A percentile compares a stretch with the other conserved stretches of the same genome.
Conservation (phyloP, 2,797 vertebrate species). For the Thamnophis elegans region DNA sequence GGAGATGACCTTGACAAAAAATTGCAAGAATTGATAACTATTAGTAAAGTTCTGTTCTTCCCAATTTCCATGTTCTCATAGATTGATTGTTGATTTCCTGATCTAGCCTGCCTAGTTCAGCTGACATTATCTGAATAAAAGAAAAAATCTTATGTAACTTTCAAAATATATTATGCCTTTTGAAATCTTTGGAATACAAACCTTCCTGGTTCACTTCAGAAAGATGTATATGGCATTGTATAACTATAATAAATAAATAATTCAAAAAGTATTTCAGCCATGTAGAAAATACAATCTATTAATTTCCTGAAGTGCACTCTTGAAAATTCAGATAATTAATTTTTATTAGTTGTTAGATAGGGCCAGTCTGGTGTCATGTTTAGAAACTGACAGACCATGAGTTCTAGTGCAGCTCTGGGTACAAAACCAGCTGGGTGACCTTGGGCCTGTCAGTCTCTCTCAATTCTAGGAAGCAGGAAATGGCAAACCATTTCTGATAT, state of each 20-base stretch:
- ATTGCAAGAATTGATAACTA: background rate
- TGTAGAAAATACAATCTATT: background rate
- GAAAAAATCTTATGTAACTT: background rate
- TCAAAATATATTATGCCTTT: background rate
- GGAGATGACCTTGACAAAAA: background rate
- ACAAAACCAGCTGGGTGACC: background rate
- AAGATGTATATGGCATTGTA: background rate
- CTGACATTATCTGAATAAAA: background rate
- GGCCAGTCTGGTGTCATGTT: background rate
- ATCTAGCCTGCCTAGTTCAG: background rate
- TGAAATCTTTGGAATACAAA: constrained; percentile 14
- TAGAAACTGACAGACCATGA: background rate
- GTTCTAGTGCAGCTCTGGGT: background rate
- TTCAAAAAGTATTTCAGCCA: background rate
- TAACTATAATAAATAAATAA: background rate
- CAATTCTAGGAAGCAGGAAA: background rate
- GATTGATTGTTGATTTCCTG: background rate
- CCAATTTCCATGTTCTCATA: background rate
- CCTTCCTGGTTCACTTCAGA: background rate
- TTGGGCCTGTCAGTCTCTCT: background rate
- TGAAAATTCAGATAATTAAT: background rate
- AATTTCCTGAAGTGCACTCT: background rate
- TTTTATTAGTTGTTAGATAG: background rate
- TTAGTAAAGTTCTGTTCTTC: background rate
- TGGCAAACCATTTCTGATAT: background rate